phyloP scores from a whole-genome alignment of 2,797 vertebrate species.

The Mus spretus region DNA sequence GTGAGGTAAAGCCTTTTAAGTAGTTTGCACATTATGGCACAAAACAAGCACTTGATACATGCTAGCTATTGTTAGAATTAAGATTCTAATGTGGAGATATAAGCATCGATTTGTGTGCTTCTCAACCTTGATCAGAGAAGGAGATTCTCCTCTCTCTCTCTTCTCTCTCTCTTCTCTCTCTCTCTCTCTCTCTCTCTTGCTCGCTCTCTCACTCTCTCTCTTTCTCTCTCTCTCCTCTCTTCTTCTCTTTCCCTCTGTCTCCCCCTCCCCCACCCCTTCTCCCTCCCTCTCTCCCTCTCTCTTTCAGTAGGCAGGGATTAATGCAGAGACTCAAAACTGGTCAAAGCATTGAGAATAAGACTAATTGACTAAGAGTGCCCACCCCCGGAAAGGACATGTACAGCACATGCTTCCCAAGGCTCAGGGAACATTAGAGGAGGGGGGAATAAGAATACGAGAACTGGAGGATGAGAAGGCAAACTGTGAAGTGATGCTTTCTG shows the following conservation, averaged over 20 bases:
- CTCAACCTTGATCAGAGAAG: neutral
- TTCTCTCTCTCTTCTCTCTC: no score
- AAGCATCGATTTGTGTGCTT: neutral
- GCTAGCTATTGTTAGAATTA: conserved; percentile 30
- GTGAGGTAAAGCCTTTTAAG: neutral
- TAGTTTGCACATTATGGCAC: conserved; percentile 1
- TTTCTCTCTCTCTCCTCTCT: no score
- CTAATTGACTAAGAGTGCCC: neutral
- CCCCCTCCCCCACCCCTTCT: no score
- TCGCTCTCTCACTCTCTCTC: no score
- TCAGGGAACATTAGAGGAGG: neutral
- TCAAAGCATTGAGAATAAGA: neutral
- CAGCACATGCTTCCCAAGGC: neutral
- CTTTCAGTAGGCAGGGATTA: neutral
- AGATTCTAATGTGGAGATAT: neutral
- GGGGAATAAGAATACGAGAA: neutral
- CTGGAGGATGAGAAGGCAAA: no score
- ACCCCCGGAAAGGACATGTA: neutral
- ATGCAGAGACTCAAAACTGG: neutral
- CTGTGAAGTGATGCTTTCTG: neutral
- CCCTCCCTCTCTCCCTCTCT: no score
- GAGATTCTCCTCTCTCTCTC: neutral
- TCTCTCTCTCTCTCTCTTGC: neutral
- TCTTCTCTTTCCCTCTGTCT: no score
- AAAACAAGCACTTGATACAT: conserved; percentile 10